Percentiles rank a stretch among this genome's conserved stretches.
These are phyloP conservation scores for Caenorhabditis becei DNA, from an alignment of 2,888 invertebrate genomes.

Conservation along the genomic window DNA sequence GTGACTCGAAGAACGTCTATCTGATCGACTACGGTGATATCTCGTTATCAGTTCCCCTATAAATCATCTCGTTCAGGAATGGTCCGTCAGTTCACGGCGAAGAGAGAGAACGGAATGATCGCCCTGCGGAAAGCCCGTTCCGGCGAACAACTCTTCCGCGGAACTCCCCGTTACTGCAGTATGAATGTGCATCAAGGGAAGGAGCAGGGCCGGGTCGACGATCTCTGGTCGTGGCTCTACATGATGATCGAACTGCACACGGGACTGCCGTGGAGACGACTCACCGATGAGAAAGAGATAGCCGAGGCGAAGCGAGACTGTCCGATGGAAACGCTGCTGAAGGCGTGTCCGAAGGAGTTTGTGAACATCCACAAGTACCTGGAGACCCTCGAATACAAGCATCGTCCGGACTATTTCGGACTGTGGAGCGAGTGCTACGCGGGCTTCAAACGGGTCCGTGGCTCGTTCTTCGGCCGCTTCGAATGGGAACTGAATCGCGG, in stretches of 20 bases:
- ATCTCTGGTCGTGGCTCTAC: conserved; percentile 72
- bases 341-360: conserved; percentile 65
- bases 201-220: conserved; percentile 70
- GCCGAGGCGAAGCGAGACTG: conserved; percentile 50
- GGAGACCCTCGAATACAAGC: conserved; percentile 51
- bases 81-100: conserved; percentile 67
- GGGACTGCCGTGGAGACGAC: conserved; percentile 68
- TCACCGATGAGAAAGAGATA: conserved; percentile 67
- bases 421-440: conserved; percentile 65
- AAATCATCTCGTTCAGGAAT: conserved; percentile 67
- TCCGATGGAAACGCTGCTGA: conserved; percentile 46
- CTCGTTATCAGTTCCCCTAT: not conserved
- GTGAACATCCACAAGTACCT: conserved; percentile 65
- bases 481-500: conserved; percentile 52
- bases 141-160: conserved; percentile 68
- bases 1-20: conserved; percentile 63
- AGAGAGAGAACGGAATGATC: conserved; percentile 44
- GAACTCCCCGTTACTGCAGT: conserved; percentile 70
- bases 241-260: conserved; percentile 69
- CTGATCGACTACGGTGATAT: conserved; percentile 68
- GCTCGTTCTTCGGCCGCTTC: conserved; percentile 61
- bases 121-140: conserved; percentile 58
- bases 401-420: conserved; percentile 68
- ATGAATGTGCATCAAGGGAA: conserved; percentile 64
- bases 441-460: conserved; percentile 67